These are phyloP conservation scores for Corticium candelabrum DNA, from an alignment of 37 sponge, comb jelly and placozoan species.

Conservation along the genomic window DNA sequence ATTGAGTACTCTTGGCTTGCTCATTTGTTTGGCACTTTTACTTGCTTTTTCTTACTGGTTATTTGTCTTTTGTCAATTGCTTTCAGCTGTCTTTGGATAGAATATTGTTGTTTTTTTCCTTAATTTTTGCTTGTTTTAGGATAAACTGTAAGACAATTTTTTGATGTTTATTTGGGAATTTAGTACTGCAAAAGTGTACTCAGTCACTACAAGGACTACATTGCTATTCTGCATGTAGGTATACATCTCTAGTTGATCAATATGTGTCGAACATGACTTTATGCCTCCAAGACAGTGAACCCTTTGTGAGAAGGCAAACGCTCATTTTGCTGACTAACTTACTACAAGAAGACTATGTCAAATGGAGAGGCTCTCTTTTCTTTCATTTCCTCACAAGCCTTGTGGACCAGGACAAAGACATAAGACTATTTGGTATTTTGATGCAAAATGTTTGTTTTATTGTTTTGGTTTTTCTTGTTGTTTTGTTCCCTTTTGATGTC, in stretches of 20 bases:
- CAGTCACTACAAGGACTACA: not conserved
- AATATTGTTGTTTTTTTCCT: not conserved
- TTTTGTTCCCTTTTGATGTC: too few species aligned
- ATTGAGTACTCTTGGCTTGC: not conserved
- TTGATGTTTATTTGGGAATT: not conserved
- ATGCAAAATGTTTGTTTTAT: too few species aligned
- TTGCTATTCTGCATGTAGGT: conserved; percentile 21
- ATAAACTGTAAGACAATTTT: not conserved
- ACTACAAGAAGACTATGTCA: conserved; percentile 78
- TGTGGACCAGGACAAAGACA: conserved; percentile 22
- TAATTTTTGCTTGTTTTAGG: not conserved
- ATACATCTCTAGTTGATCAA: conserved; percentile 45
- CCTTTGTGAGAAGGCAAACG: not conserved
- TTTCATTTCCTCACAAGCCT: conserved; percentile 49
- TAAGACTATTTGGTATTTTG: conserved; percentile 34
- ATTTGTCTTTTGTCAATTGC: not conserved
- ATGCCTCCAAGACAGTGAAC: conserved; percentile 51
- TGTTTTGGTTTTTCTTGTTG: too few species aligned
- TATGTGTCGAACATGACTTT: conserved; percentile 55
- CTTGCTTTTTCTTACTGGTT: too few species aligned
- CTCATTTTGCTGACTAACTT: not conserved
- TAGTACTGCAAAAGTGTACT: not conserved
- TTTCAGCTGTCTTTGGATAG: not conserved
- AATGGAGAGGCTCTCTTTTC: conserved; percentile 64
- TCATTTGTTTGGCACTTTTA: not conserved